Conservation (phyloP, 2,888 invertebrate genomes). For the Noctua janthe region DNA sequence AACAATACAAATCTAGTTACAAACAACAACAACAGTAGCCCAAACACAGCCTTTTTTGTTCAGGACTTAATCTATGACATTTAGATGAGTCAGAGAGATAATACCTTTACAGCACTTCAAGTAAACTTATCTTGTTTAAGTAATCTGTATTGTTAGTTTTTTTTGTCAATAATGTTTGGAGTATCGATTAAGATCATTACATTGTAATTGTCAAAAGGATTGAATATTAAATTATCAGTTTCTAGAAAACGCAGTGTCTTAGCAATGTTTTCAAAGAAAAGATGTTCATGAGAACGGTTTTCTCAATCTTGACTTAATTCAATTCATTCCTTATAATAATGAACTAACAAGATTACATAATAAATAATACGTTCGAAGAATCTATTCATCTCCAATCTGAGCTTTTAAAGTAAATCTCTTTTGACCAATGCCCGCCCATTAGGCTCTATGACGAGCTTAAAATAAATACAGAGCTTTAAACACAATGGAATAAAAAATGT, state of each 20-base stretch:
- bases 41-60: constrained; percentile 77
- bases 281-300: neutral
- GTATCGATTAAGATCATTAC: constrained; percentile 72
- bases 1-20: constrained; percentile 85
- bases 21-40: constrained; percentile 84
- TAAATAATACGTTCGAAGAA: constrained; percentile 52
- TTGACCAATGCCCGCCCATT: constrained; percentile 89
- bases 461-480: constrained; percentile 83
- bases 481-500: constrained; percentile 88
- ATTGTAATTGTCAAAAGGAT: constrained; percentile 40
- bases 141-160: constrained; percentile 78
- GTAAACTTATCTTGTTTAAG: constrained; percentile 79
- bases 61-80: constrained; percentile 75
- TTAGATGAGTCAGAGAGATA: constrained; percentile 80
- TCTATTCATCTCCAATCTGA: constrained; percentile 69
- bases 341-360: constrained; percentile 42
- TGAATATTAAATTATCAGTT: constrained; percentile 21
- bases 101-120: constrained; percentile 73
- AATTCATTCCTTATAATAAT: constrained; percentile 28
- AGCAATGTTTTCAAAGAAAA: neutral
- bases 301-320: constrained; percentile 5
- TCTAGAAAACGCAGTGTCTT: constrained; percentile 3
- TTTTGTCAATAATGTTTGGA: constrained; percentile 60
- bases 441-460: constrained; percentile 82
- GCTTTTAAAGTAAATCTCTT: constrained; percentile 75